phyloP scores from a whole-genome alignment of 2,113 vertebrate genomes.

The Emydura subglobosa region DNA sequence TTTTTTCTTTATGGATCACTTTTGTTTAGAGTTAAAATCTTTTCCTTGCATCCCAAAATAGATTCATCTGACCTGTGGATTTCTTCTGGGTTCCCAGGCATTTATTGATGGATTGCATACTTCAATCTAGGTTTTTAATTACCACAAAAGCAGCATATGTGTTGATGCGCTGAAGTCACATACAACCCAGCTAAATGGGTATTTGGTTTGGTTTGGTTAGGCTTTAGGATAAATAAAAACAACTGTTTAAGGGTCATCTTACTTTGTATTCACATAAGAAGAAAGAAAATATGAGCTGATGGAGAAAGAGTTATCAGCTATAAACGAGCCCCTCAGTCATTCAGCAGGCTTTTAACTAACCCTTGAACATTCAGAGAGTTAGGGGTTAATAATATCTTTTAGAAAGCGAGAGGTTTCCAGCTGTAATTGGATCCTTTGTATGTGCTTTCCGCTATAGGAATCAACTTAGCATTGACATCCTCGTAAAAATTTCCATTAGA shows the following conservation, averaged over 20 bases:
- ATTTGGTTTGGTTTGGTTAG: background rate
- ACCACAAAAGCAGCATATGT: background rate
- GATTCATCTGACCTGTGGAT: background rate
- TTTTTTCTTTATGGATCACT: background rate
- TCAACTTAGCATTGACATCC: constrained; percentile 82
- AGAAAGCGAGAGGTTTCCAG: constrained; percentile 74
- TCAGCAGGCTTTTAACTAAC: constrained; percentile 41
- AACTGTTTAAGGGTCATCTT: background rate
- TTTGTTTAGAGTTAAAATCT: constrained; percentile 7
- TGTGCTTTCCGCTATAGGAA: constrained; percentile 79
- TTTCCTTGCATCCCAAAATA: background rate
- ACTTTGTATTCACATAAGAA: constrained; percentile 8
- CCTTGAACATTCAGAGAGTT: constrained; percentile 51
- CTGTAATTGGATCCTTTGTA: constrained; percentile 81
- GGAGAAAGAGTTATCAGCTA: background rate
- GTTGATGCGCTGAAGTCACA: background rate
- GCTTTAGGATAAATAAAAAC: background rate
- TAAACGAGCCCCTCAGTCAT: constrained; percentile 4
- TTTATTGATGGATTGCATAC: background rate
- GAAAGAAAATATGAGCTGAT: background rate
- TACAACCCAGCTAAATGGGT: background rate
- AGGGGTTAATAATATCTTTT: constrained; percentile 74
- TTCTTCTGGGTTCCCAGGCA: background rate
- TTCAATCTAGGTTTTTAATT: background rate
- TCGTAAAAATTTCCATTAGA: constrained; percentile 84